A percentile compares a stretch with the other conserved stretches of the same genome.
These are phyloP conservation scores for Hyphantria cunea DNA, from an alignment of 1,140 invertebrate genomes.

Conservation along the genomic window DNA sequence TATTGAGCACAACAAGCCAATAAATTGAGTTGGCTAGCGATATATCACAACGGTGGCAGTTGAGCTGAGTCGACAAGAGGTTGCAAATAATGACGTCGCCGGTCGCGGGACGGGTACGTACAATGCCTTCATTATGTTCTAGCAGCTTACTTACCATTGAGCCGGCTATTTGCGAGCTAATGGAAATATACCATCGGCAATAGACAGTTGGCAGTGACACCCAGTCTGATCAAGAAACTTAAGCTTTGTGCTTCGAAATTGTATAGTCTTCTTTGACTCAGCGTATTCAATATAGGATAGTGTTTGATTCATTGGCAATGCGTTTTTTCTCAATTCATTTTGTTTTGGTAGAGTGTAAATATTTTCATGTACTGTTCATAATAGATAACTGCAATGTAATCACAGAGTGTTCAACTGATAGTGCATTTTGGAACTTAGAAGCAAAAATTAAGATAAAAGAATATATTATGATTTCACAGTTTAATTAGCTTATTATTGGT, in stretches of 20 bases:
- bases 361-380: no score
- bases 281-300: not conserved
- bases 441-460: no score
- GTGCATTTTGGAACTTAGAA: no score
- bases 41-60: slow-evolving; percentile 42
- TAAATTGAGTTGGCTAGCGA: slow-evolving; percentile 44
- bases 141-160: slow-evolving; percentile 54
- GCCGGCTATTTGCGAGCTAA: slow-evolving; percentile 35
- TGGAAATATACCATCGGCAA: slow-evolving; percentile 42
- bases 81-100: slow-evolving; percentile 49
- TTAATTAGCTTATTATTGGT: no score
- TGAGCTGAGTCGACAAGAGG: slow-evolving; percentile 46
- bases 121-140: slow-evolving; percentile 54
- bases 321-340: not conserved
- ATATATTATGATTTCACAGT: no score
- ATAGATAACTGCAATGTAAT: no score
- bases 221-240: slow-evolving; percentile 22
- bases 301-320: not conserved
- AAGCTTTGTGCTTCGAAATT: slow-evolving; percentile 4
- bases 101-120: slow-evolving; percentile 33
- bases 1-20: slow-evolving; percentile 41
- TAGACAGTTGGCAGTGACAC: slow-evolving; percentile 21
- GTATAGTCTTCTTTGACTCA: not conserved
- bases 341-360: not conserved
- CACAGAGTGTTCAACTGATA: no score